Evolutionary conservation across 2,113 vertebrate species (phyloP).

Genomic region (Neotoma lepida): DNA sequence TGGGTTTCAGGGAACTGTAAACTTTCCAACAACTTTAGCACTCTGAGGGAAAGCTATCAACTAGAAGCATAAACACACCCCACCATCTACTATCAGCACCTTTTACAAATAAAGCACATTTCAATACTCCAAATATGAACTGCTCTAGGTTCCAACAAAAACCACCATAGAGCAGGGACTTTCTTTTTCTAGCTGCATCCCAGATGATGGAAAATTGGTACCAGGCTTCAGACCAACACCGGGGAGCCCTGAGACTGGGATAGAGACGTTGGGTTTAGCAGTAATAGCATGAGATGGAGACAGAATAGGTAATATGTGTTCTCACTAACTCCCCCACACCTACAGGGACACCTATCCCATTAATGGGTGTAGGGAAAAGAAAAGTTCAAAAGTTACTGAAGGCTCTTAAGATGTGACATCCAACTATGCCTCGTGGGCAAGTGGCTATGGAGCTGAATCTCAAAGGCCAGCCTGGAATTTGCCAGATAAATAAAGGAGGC

Average conservation of each 20-base stretch:
- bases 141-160: constrained; percentile 21
- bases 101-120: constrained; percentile 48
- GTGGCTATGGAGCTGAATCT: background rate
- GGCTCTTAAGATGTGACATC: background rate
- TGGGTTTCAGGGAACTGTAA: constrained; percentile 63
- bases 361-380: background rate
- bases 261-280: accelerated
- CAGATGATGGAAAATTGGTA: constrained; percentile 50
- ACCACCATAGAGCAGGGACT: constrained; percentile 19
- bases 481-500: constrained; percentile 61
- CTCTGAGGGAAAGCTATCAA: constrained; percentile 43
- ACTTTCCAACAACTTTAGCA: constrained; percentile 56
- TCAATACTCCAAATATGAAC: constrained; percentile 51
- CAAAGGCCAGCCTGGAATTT: constrained; percentile 60
- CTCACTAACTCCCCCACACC: background rate
- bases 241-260: constrained; percentile 11
- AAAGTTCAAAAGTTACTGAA: background rate
- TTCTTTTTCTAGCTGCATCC: constrained; percentile 67
- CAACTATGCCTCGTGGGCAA: background rate
- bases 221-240: constrained; percentile 34
- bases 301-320: background rate
- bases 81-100: constrained; percentile 37
- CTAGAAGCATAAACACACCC: constrained; percentile 54
- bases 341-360: background rate
- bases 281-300: background rate